phyloP scores from a whole-genome alignment of 1,140 invertebrate species.

The Lasioglossum baleicum region DNA sequence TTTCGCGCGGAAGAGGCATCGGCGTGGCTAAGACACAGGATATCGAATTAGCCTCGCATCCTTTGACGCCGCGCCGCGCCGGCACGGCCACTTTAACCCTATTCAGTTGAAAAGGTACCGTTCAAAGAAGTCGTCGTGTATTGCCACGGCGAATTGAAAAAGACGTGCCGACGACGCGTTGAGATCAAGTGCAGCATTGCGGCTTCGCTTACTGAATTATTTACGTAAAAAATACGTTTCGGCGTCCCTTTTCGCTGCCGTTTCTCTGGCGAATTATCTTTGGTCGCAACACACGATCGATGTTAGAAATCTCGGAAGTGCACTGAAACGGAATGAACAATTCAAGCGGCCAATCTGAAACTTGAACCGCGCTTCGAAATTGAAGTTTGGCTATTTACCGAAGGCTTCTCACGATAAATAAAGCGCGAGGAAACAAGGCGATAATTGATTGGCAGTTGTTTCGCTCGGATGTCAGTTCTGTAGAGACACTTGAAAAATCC shows the following conservation, averaged over 20 bases:
- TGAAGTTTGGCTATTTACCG: no score
- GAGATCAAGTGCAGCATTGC: slow-evolving; percentile 44
- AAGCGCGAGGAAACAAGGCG: no score
- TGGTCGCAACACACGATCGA: background rate
- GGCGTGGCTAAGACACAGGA: slow-evolving; percentile 37
- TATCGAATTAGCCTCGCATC: slow-evolving; percentile 56
- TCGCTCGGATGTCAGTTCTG: no score
- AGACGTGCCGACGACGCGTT: slow-evolving; percentile 35
- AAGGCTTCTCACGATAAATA: no score
- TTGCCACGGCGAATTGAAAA: slow-evolving; percentile 36
- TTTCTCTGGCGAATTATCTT: slow-evolving; percentile 18
- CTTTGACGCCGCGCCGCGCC: slow-evolving; percentile 60
- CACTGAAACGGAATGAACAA: no score
- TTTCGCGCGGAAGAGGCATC: slow-evolving; percentile 21
- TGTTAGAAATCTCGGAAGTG: no score
- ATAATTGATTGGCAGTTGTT: no score
- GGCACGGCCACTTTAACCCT: slow-evolving; percentile 53
- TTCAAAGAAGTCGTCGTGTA: slow-evolving; percentile 54
- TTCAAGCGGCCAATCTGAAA: no score
- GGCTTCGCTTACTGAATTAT: slow-evolving; percentile 56
- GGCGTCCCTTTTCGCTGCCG: background rate
- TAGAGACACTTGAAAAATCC: no score
- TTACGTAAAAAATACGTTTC: slow-evolving; percentile 51
- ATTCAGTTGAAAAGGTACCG: slow-evolving; percentile 51
- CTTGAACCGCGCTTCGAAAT: no score